Percentiles rank a stretch among this genome's conserved stretches.
Evolutionary conservation across 2,797 vertebrate species (phyloP).

Genomic region (Cryptoprocta ferox): DNA sequence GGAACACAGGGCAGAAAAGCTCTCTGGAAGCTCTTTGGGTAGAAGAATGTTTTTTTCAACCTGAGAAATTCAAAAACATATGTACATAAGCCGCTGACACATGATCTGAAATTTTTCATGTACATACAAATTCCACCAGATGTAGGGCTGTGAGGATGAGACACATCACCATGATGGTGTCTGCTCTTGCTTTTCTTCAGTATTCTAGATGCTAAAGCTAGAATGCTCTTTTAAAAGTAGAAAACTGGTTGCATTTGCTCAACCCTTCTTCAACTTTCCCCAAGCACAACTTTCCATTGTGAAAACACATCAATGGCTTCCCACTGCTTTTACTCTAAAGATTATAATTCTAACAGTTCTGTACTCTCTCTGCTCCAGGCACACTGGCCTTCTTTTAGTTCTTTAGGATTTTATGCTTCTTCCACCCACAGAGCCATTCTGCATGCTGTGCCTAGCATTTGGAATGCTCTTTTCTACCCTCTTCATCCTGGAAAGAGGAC

Average conservation of each 20-base stretch:
- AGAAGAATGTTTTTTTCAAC: background rate
- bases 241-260: background rate
- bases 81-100: background rate
- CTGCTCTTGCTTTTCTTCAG: background rate
- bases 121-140: background rate
- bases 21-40: background rate
- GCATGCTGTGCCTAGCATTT: background rate
- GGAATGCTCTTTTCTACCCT: background rate
- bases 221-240: background rate
- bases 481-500: background rate
- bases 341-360: background rate
- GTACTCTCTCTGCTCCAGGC: background rate
- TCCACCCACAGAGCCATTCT: background rate
- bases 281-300: background rate
- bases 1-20: background rate
- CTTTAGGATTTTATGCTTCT: background rate
- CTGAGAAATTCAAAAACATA: background rate
- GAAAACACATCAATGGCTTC: background rate
- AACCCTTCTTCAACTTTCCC: background rate
- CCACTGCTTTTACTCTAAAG: background rate
- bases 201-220: background rate
- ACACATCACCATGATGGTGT: background rate
- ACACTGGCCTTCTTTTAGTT: background rate
- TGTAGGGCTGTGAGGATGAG: background rate
- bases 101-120: background rate